A percentile compares a stretch with the other conserved stretches of the same genome.
Evolutionary conservation across 2,888 invertebrate genomes (phyloP).

Genomic region (Hofmannophila pseudospretella): DNA sequence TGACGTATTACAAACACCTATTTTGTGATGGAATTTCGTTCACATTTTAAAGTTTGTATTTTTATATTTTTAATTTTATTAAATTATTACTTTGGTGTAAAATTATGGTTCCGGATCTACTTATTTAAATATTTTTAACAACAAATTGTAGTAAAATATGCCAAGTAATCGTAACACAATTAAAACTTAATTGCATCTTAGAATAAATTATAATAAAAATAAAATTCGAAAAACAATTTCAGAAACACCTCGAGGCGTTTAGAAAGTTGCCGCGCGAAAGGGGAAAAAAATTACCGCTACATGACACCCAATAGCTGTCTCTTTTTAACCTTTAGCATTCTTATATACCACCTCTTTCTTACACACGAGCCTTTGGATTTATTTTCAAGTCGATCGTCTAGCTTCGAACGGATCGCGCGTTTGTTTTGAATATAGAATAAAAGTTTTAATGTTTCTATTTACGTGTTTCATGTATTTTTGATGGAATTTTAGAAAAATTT

Average conservation of each 20-base stretch:
- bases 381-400: conserved; percentile 28
- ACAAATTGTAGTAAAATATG: too few relatives aligned
- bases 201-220: conserved; percentile 11
- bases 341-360: conserved; percentile 37
- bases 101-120: too few relatives aligned
- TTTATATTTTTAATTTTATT: too few relatives aligned
- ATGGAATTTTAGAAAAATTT: too few relatives aligned
- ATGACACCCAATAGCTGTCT: conserved; percentile 51
- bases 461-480: too few relatives aligned
- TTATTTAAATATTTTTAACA: too few relatives aligned
- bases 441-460: conserved; percentile 6
- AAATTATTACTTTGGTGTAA: too few relatives aligned
- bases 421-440: conserved; percentile 5
- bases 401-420: conserved; percentile 20
- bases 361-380: conserved; percentile 44
- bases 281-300: conserved; percentile 75
- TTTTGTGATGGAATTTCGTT: conserved; percentile 6
- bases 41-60: too few relatives aligned
- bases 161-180: conserved; percentile 2
- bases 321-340: conserved; percentile 27
- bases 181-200: conserved; percentile 3
- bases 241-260: conserved; percentile 57
- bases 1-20: conserved; percentile 19
- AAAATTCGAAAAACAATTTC: conserved; percentile 32
- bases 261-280: conserved; percentile 74